Evolutionary conservation across 1,140 invertebrate species (phyloP), one percentile per base, ranked within the genome.

Genomic region (Pseudomyrmex gracilis): DNA sequence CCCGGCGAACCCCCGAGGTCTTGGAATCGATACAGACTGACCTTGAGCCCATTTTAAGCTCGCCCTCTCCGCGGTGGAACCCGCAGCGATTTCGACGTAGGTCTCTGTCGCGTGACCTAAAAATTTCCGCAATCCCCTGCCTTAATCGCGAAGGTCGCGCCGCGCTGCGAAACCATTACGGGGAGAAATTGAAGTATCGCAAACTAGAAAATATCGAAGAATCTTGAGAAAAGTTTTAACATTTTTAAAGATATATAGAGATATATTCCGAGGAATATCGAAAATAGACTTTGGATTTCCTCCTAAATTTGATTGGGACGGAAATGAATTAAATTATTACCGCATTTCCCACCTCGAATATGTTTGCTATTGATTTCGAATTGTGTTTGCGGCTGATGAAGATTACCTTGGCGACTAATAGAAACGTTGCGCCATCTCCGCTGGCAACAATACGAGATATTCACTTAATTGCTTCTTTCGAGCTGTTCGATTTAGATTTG

Each of bases 11-110:
- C 51, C 85, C 85, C 83, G 85, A 82, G 84, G 66, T 71, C 71
- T 60, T 55, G 68, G 71, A 91, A 92, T 92, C 92, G 90, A 92
- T 92, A 91, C 45, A 61, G 20, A 87, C 70, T 82, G 89, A 91
- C 92, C 92, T 92, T 92, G 92, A 91, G 87, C 92, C 5, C 86
- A 91, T 91, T 92, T 92, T 85, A 73, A 86, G 84, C 87, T 51
- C 76, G 64, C 68, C 84, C 78, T 57, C 67, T 68, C 68, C 58
- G 71, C 84, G 74, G 86, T 74, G 67, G 80, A 83, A 86, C 64
- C 74, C 83, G 85, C 73, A 63, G 82, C 70, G 84, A 82, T 80
- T 78, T 15, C 83, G 51, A 61, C 61, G 83, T 74, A 82, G 64
- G 68, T 10, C 53, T 24, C 63, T 15, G 53, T 34, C n/a, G 66